Base-by-base conservation (phyloP, 2,113 vertebrate species). In the Microtus montanus region DNA sequence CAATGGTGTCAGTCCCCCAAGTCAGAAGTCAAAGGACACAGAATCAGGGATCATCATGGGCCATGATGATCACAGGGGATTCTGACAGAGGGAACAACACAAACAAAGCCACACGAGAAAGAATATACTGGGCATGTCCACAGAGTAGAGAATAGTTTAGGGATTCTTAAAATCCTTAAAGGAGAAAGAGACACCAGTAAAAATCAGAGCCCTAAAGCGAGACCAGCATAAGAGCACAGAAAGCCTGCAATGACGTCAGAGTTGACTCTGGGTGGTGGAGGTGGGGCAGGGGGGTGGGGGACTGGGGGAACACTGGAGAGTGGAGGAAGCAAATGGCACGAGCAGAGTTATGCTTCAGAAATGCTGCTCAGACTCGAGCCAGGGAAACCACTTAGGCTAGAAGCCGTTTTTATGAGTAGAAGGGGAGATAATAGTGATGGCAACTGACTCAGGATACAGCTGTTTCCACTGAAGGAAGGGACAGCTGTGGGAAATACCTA, bases 291-390 rank as follows among this genome's bases (percentile, higher is more conserved):
- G 47, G 47, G 49, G 10, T 47, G 13, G 52, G 35, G 2, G 7
- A 49, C 6, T 13, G 49, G 80, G 80, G 35, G 93, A 17, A 52
- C 87, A 71, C 17, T 44, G 61, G 73, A 64, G 73, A 73, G 11
- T 26, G 17, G 54, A 66, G 33, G 30, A 61, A 84, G n/a, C 26
- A 61, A 68, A 70, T 54, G 75, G 68, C 20, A 33, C 3, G 41
- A 41, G 44, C 63, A 82, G 54, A 11, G 13, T n/a, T 68, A 73
- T 26, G 68, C n/a, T 92, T 91, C 68, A 73, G 78, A 95, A 94
- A 61, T 74, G 14, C 47, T 91, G 41, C 52, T 63, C 44, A 71
- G 87, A 30, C 10, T n/a, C 38, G 26, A 71, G 68, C 41, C 4
- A 49, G 77, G 71, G 61, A 64, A 44, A 41, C 26, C 63, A 63